These are phyloP conservation scores for Microcebus lehilahytsara DNA, from an alignment of 2,113 vertebrate genomes.

Conservation along the genomic window DNA sequence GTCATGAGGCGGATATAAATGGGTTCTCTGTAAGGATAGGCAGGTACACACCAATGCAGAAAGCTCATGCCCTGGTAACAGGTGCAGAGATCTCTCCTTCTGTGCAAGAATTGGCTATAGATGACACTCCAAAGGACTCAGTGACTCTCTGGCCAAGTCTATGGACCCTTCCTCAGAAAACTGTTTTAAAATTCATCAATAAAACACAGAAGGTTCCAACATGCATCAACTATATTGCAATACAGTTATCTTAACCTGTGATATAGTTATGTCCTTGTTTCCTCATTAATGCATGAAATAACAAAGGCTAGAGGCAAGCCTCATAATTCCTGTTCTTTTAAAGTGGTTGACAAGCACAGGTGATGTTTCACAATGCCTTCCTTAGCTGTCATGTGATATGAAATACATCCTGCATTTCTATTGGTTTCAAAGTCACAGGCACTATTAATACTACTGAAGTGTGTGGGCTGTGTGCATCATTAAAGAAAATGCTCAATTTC, in stretches of 20 bases:
- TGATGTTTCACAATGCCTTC: background rate
- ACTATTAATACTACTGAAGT: background rate
- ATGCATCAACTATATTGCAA: background rate
- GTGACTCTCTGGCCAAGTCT: background rate
- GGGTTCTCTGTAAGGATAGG: background rate
- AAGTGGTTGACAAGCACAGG: background rate
- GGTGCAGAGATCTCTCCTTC: background rate
- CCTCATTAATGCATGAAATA: background rate
- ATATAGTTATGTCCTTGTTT: background rate
- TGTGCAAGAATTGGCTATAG: too few species aligned
- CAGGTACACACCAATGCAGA: background rate
- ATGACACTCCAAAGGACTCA: background rate
- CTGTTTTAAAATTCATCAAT: background rate
- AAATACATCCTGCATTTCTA: background rate
- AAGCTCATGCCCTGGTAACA: fast-evolving
- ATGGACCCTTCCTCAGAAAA: background rate
- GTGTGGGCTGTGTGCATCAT: background rate
- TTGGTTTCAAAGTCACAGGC: background rate
- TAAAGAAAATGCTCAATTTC: background rate
- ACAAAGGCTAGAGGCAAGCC: background rate
- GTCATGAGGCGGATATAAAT: background rate
- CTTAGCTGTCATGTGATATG: background rate
- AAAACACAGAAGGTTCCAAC: background rate
- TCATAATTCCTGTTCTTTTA: background rate
- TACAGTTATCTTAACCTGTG: background rate